Evolutionary conservation across 2,113 vertebrate species (phyloP), one percentile per base, ranked within the genome.

Genomic region (Columba livia): DNA sequence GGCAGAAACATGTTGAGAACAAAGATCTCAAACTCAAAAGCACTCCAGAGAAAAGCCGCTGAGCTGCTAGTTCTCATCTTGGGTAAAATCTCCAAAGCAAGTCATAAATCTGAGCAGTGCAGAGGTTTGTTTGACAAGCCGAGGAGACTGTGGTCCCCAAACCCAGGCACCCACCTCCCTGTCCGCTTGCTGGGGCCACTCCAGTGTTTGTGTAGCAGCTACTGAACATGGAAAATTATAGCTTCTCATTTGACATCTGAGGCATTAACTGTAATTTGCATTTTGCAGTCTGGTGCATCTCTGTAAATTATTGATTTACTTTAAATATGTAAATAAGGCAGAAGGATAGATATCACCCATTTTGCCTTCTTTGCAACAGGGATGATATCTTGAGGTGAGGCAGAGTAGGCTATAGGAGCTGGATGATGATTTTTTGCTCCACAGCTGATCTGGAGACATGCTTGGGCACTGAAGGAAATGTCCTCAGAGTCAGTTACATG

Each of bases 301-400:
- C 75, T 81, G 8, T 73, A 42, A 62, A 12, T 79, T 26, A 14
- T 0, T 72, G 28, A 81, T 57, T 72, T 78, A 32, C 11, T 64
- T 77, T 25, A 47, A 86, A 36, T 42, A n/a, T 20, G 18, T 36
- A 86, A 67, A 44, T 48, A 51, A 64, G 6, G 34, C 12, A 72
- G 31, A 77, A 18, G 32, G 20, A 32, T 6, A 57, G 48, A 40
- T 16, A 57, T 6, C 25, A 50, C n/a, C 20, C 0, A 0, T 4
- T 54, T 50, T 69, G 42, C 32, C n/a, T 28, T 21, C 53, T 10
- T 60, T 83, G 56, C 2, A 0, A 32, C 4, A n/a, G 16, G 21
- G 13, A 40, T 24, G 2, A 0, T 53, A 38, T 40, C 44, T 64
- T 48, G 29, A 80, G 57, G 21, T 1, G 4, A 79, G 23, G 50